A percentile compares a stretch with the other conserved stretches of the same genome.
Evolutionary conservation across 2,113 vertebrate species (phyloP).

Genomic region (Cariama cristata): DNA sequence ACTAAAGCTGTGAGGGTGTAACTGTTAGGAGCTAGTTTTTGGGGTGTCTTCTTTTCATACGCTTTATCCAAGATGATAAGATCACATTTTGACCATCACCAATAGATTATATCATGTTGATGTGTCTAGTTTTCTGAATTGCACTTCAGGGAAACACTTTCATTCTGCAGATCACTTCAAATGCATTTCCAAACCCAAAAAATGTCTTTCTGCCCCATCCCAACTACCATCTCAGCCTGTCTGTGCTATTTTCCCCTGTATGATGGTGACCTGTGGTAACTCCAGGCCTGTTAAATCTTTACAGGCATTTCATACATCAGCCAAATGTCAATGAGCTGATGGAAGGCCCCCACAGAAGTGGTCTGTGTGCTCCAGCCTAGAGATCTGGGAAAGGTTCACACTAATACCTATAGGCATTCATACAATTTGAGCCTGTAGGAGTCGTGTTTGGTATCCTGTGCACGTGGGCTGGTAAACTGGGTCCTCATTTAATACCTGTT

Average conservation of each 20-base stretch:
- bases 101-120: background rate
- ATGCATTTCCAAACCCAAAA: background rate
- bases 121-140: background rate
- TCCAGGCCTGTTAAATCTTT: background rate
- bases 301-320: background rate
- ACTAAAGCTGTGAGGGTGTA: background rate
- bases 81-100: background rate
- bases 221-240: background rate
- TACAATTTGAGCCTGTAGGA: background rate
- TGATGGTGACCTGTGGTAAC: background rate
- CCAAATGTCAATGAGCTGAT: background rate
- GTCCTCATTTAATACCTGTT: background rate
- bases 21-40: background rate
- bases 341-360: background rate
- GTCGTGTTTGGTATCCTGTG: background rate
- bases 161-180: background rate
- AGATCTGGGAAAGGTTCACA: background rate
- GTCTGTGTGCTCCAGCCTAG: background rate
- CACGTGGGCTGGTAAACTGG: background rate
- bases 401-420: background rate
- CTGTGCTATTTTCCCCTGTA: background rate
- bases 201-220: background rate
- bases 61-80: background rate
- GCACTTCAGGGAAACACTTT: background rate
- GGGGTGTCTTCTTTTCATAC: background rate